Conservation (phyloP, 2,113 vertebrate species). For the Prionailurus bengalensis region DNA sequence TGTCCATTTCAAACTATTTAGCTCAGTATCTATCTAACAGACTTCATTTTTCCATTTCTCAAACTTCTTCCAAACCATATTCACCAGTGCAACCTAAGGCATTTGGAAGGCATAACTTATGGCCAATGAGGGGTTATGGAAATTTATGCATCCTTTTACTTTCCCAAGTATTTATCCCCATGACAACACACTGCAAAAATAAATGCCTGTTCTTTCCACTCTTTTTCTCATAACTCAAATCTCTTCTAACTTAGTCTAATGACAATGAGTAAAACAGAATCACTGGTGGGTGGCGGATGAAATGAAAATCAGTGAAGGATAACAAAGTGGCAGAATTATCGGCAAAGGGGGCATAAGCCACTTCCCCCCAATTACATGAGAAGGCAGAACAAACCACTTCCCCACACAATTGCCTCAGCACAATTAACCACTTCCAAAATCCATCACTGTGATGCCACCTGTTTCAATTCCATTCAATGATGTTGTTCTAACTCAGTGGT, state of each 20-base stretch:
- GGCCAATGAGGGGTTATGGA: slow-evolving; percentile 1
- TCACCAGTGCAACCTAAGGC: neutral
- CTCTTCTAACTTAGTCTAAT: slow-evolving; percentile 34
- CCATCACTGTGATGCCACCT: neutral
- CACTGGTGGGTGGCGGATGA: neutral
- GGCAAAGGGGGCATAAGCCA: neutral
- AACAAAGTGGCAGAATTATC: slow-evolving; percentile 44
- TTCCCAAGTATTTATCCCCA: slow-evolving; percentile 60
- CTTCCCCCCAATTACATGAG: neutral
- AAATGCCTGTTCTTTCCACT: slow-evolving; percentile 45
- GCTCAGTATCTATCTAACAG: neutral
- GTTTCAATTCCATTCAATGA: neutral
- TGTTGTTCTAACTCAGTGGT: neutral
- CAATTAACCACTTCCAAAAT: neutral
- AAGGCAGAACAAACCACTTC: slow-evolving; percentile 16
- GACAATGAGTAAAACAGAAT: slow-evolving; percentile 72
- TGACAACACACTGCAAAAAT: slow-evolving; percentile 66
- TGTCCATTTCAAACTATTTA: slow-evolving; percentile 14
- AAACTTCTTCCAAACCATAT: slow-evolving; percentile 60
- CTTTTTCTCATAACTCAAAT: slow-evolving; percentile 67
- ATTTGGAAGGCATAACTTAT: slow-evolving; percentile 49
- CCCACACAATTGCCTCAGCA: neutral
- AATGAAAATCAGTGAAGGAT: slow-evolving; percentile 55
- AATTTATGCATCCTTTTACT: slow-evolving; percentile 42
- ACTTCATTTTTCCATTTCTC: slow-evolving; percentile 32